Evolutionary conservation across 2,888 invertebrate genomes (phyloP).

Genomic region (Zaprionus bogoriensis): DNA sequence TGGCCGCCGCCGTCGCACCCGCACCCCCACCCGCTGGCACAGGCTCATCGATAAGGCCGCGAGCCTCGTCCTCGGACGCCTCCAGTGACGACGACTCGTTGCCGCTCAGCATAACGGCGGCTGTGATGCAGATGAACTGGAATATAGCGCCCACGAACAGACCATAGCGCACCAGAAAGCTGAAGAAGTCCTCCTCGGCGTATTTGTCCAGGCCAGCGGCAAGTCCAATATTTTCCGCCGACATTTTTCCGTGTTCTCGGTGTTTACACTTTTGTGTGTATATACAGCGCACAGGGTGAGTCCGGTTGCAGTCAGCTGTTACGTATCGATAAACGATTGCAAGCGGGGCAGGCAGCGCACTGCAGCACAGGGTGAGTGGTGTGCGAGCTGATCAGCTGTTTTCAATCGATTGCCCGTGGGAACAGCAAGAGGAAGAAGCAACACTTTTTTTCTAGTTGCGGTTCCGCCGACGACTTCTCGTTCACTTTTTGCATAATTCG

Average conservation of each 20-base stretch:
- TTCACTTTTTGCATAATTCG: constrained; percentile 64
- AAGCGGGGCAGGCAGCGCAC: too few species aligned
- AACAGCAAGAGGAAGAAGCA: constrained; percentile 19
- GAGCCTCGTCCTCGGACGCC: constrained; percentile 28
- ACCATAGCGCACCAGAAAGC: constrained; percentile 90
- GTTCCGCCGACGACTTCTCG: constrained; percentile 12
- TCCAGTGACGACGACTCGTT: constrained; percentile 62
- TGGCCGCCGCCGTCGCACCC: constrained; percentile 65
- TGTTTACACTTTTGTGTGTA: constrained; percentile 35
- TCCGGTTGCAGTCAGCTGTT: constrained; percentile 27
- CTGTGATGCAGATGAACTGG: constrained; percentile 91
- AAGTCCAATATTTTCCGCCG: constrained; percentile 43
- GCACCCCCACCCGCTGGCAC: constrained; percentile 28
- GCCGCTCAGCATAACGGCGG: constrained; percentile 89
- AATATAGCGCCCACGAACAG: constrained; percentile 94
- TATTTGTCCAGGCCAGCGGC: constrained; percentile 75
- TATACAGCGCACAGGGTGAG: constrained; percentile 16
- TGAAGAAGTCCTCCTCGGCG: constrained; percentile 87
- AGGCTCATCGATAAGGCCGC: constrained; percentile 30
- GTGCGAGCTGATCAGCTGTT: constrained; percentile 23
- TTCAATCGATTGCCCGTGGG: constrained; percentile 7
- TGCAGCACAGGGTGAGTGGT: constrained; percentile 18
- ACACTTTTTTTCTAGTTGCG: constrained; percentile 15
- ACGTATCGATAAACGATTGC: constrained; percentile 17
- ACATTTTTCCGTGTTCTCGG: constrained; percentile 38